Evolutionary conservation across 2,113 vertebrate genomes (phyloP).

Genomic region (Sterrhoptilus dennistouni): DNA sequence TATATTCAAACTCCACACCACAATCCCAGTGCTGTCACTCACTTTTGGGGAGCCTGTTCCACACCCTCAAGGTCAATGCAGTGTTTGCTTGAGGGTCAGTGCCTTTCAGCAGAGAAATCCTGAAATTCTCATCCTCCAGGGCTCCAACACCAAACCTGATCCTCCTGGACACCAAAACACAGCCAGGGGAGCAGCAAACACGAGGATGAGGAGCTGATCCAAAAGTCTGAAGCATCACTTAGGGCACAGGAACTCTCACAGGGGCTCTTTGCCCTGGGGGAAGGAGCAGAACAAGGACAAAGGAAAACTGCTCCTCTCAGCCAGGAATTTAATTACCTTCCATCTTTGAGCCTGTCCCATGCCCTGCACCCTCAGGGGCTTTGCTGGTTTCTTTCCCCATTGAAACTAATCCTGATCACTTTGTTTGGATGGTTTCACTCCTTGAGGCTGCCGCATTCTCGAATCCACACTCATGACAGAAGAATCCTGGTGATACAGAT

Average conservation of each 20-base stretch:
- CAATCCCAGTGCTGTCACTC: too few species aligned
- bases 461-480: background rate
- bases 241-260: background rate
- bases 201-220: background rate
- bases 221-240: background rate
- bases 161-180: background rate
- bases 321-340: constrained; percentile 49
- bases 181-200: background rate
- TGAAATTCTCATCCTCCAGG: too few species aligned
- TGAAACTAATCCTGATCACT: background rate
- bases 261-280: background rate
- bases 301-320: background rate
- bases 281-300: background rate
- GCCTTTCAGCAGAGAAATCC: too few species aligned
- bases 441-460: background rate
- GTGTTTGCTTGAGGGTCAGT: too few species aligned
- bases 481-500: background rate
- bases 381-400: background rate
- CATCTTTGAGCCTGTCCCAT: background rate
- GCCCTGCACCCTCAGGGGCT: background rate
- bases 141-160: background rate
- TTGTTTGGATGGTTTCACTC: background rate
- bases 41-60: too few species aligned
- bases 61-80: too few species aligned
- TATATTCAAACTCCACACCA: too few species aligned